A percentile compares a stretch with the other conserved stretches of the same genome.
These are phyloP conservation scores for Ciona savignyi DNA, from an alignment of 23 tunicate genomes.

Conservation along the genomic window DNA sequence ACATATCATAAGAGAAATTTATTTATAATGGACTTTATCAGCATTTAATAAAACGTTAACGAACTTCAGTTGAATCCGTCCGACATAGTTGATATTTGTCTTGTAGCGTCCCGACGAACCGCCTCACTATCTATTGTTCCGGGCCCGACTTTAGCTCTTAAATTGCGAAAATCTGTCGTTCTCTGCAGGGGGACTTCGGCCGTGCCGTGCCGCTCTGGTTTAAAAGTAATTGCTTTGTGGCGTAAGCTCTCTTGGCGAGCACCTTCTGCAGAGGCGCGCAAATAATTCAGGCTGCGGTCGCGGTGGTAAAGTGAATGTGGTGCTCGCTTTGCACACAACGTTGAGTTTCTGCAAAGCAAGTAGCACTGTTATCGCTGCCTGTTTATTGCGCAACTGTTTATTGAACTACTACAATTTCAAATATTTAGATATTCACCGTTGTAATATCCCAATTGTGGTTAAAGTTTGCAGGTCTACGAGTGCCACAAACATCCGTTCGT, in stretches of 20 bases:
- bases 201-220: not conserved
- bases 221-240: too few relatives aligned
- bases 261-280: not conserved
- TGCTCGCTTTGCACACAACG: constrained; percentile 2
- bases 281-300: not conserved
- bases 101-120: not conserved
- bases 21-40: too few relatives aligned
- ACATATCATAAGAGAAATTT: too few relatives aligned
- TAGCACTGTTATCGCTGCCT: too few relatives aligned
- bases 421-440: too few relatives aligned
- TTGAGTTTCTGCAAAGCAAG: not conserved
- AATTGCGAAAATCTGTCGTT: not conserved
- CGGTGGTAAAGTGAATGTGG: not conserved
- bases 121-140: not conserved
- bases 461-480: constrained; percentile 52
- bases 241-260: constrained; percentile 3
- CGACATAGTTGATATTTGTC: not conserved
- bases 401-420: too few relatives aligned
- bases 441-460: too few relatives aligned
- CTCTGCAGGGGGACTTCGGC: not conserved
- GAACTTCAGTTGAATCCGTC: not conserved
- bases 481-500: constrained; percentile 69
- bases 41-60: too few relatives aligned
- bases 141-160: not conserved
- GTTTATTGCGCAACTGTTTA: too few relatives aligned